These are phyloP conservation scores for Oceanodroma leucorhoa DNA, from an alignment of 2,797 vertebrate species.

Conservation along the genomic window DNA sequence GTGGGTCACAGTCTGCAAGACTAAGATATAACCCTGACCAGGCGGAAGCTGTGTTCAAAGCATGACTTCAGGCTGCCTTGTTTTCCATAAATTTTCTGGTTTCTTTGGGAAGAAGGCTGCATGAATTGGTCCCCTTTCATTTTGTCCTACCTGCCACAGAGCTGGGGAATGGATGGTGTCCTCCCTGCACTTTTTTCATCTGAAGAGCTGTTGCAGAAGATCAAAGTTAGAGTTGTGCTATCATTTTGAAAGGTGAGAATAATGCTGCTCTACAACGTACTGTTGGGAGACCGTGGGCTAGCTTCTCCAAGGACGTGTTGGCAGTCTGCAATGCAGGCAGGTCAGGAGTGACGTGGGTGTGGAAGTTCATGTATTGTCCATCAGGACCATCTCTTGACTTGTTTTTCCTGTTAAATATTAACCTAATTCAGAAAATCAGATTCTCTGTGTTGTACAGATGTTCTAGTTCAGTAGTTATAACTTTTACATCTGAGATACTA, in stretches of 20 bases:
- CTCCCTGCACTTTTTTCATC: fast-evolving
- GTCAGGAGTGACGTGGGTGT: fast-evolving
- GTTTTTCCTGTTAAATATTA: background rate
- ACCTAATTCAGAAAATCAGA: background rate
- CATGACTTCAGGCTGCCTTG: background rate
- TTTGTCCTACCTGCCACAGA: background rate
- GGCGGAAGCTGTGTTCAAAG: background rate
- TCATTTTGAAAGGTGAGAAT: fast-evolving
- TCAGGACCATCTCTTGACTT: background rate
- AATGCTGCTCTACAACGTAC: fast-evolving
- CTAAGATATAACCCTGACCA: fast-evolving
- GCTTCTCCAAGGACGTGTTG: fast-evolving
- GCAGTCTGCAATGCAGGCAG: fast-evolving
- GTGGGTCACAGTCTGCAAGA: no score
- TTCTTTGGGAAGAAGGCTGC: background rate
- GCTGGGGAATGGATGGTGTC: fast-evolving
- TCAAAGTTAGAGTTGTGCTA: background rate
- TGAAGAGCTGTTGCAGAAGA: background rate
- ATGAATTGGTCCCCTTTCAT: fast-evolving
- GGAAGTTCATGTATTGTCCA: fast-evolving
- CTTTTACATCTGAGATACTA: background rate
- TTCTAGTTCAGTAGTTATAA: background rate
- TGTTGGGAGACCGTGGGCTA: fast-evolving
- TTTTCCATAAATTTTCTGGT: fast-evolving
- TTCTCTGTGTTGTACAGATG: background rate